Conservation (phyloP, 1,140 invertebrate genomes). For the Protaetia brevitarsis region DNA sequence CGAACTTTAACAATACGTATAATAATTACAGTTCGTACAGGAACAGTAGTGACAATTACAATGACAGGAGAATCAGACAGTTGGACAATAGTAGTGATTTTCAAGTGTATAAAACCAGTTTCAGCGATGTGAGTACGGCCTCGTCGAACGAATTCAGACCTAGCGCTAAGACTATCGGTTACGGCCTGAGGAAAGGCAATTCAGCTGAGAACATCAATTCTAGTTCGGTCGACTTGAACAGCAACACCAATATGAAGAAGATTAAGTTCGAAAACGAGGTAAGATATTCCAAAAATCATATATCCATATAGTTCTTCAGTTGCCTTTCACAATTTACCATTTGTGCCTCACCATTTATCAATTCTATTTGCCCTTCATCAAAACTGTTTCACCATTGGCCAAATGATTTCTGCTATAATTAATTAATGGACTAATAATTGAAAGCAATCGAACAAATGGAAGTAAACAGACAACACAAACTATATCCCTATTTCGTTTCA, state of each 20-base stretch:
- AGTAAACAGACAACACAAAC: too few species aligned
- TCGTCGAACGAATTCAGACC: not conserved
- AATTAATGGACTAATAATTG: too few species aligned
- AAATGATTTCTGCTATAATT: too few species aligned
- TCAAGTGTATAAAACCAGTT: slow-evolving; percentile 28
- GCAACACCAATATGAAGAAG: slow-evolving; percentile 44
- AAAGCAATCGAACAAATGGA: too few species aligned
- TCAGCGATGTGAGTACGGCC: slow-evolving; percentile 28
- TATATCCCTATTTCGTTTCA: too few species aligned
- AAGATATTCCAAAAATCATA: slow-evolving; percentile 18
- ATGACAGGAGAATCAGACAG: slow-evolving; percentile 11
- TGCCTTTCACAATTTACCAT: too few species aligned
- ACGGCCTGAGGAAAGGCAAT: slow-evolving; percentile 42
- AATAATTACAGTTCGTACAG: slow-evolving; percentile 27
- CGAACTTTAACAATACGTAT: slow-evolving; percentile 13
- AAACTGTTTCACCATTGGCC: too few species aligned
- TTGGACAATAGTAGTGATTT: slow-evolving; percentile 16
- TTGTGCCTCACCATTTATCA: too few species aligned
- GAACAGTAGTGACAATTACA: slow-evolving; percentile 11
- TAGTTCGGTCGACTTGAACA: slow-evolving; percentile 33
- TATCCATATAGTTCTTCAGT: not conserved
- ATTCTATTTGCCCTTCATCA: too few species aligned
- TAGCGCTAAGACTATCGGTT: not conserved
- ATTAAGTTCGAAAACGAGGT: slow-evolving; percentile 47
- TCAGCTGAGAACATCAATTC: slow-evolving; percentile 48